Evolutionary conservation across 2,797 vertebrate species (phyloP).

Genomic region (Linurgus olivaceus): DNA sequence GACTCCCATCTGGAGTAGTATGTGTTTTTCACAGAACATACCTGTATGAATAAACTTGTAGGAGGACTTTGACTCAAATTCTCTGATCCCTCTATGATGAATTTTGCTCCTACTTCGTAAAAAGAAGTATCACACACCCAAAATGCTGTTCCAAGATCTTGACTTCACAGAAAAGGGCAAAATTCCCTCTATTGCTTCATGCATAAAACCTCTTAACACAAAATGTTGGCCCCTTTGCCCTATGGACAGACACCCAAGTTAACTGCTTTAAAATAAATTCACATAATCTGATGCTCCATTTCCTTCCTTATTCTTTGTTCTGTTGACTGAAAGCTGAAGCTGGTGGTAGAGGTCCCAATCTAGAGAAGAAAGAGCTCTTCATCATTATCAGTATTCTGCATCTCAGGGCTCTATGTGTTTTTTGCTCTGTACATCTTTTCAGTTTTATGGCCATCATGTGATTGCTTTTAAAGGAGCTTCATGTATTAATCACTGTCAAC

Average conservation of each 20-base stretch:
- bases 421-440: neutral
- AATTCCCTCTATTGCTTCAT: neutral
- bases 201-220: neutral
- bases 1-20: neutral
- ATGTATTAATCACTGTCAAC: neutral
- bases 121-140: neutral
- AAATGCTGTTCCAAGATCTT: neutral
- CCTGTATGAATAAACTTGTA: neutral
- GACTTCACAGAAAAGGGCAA: neutral
- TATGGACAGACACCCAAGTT: rapidly evolving
- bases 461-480: neutral
- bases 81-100: neutral
- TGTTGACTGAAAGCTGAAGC: neutral
- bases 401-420: neutral
- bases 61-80: neutral
- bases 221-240: neutral
- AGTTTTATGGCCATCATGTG: neutral
- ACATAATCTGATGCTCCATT: neutral
- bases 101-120: neutral
- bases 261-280: neutral
- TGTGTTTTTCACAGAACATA: neutral
- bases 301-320: neutral
- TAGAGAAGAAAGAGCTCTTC: neutral
- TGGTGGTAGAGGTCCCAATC: neutral
- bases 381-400: neutral